Conservation (phyloP, 2,113 vertebrate species). For the Gracilinanus agilis region DNA sequence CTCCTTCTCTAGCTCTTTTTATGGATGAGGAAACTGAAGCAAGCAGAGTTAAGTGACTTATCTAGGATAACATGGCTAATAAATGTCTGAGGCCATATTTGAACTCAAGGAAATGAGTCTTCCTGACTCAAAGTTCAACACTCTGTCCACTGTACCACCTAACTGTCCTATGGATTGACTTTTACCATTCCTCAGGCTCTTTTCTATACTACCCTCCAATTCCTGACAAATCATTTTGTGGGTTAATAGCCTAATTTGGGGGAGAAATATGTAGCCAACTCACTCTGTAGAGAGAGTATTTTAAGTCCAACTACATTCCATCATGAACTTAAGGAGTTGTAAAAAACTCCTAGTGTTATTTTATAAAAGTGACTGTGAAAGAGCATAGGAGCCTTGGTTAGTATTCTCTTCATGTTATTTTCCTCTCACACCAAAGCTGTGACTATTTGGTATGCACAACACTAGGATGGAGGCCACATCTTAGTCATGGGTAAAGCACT, state of each 20-base stretch:
- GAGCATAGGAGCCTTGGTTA: accelerated
- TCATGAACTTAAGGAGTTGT: background rate
- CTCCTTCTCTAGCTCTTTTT: no score
- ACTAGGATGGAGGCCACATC: background rate
- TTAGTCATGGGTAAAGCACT: background rate
- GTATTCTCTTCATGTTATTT: no score
- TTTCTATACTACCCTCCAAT: background rate
- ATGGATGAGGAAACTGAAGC: no score
- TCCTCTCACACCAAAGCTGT: background rate
- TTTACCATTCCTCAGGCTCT: background rate
- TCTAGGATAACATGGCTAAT: no score
- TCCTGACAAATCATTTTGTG: background rate
- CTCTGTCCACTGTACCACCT: no score
- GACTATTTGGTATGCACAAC: background rate
- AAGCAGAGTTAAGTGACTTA: no score
- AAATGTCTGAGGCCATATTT: no score
- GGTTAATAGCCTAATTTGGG: background rate
- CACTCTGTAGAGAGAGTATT: background rate
- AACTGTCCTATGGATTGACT: background rate
- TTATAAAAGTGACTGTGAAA: background rate
- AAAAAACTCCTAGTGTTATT: background rate
- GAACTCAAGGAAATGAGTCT: no score
- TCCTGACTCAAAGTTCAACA: no score
- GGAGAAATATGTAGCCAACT: background rate
- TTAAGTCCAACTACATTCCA: background rate